These are phyloP conservation scores for Macrocentrus cingulum DNA, from an alignment of 1,140 invertebrate genomes.

Conservation along the genomic window DNA sequence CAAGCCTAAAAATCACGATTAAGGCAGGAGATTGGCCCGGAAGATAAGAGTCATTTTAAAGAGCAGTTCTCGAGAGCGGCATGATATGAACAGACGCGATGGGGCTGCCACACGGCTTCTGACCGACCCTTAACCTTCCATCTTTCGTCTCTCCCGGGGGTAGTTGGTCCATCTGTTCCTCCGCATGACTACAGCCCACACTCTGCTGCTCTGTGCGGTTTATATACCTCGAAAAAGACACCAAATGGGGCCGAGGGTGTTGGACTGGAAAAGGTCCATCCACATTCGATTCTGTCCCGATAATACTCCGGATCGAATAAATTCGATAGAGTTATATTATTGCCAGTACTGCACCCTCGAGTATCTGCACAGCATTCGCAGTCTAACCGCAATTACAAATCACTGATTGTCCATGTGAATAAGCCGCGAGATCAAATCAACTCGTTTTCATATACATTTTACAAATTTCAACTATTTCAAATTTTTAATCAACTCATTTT, in stretches of 20 bases:
- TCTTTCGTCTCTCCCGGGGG: conserved; percentile 42
- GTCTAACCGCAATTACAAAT: conserved; percentile 15
- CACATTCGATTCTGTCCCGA: conserved; percentile 23
- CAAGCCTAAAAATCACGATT: too few relatives aligned
- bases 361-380: background rate
- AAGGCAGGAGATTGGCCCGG: conserved; percentile 1
- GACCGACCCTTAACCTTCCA: conserved; percentile 28
- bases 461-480: too few relatives aligned
- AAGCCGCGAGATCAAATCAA: background rate
- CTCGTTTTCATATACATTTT: too few relatives aligned
- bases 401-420: conserved; percentile 6
- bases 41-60: conserved; percentile 4
- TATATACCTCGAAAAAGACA: conserved; percentile 14
- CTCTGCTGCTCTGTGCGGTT: conserved; percentile 31
- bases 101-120: conserved; percentile 34
- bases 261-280: conserved; percentile 20
- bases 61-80: background rate
- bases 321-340: conserved; percentile 17
- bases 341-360: conserved; percentile 2
- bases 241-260: conserved; percentile 26
- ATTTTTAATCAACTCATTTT: too few relatives aligned
- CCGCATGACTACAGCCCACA: too few relatives aligned
- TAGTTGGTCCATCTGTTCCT: conserved; percentile 53
- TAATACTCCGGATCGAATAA: conserved; percentile 25
- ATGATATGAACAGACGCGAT: conserved; percentile 34